A percentile compares a stretch with the other conserved stretches of the same genome.
phyloP scores from a whole-genome alignment of 2,797 vertebrate species.

The Eidolon dupreanum region DNA sequence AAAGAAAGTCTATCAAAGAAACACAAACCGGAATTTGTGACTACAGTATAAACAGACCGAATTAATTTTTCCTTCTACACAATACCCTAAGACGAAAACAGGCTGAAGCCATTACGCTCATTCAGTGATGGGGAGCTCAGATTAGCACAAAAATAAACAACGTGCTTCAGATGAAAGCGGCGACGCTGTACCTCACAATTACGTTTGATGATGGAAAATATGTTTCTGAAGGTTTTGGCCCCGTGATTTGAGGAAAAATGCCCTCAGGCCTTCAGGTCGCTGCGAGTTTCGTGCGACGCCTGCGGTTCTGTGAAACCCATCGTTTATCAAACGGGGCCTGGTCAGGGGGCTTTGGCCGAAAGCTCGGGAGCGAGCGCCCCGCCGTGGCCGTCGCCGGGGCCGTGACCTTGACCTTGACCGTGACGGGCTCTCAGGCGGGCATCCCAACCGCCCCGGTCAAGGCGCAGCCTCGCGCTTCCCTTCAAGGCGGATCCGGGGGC shows the following conservation, averaged over 20 bases:
- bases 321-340: background rate
- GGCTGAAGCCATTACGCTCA: conserved; percentile 68
- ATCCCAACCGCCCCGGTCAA: too few species aligned
- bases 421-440: too few species aligned
- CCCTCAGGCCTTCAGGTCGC: background rate
- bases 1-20: conserved; percentile 84
- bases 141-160: conserved; percentile 82
- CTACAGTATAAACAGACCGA: conserved; percentile 77
- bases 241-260: conserved; percentile 70
- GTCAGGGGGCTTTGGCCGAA: background rate
- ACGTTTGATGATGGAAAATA: conserved; percentile 76
- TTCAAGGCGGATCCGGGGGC: too few species aligned
- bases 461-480: too few species aligned
- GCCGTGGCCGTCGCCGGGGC: background rate
- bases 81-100: conserved; percentile 73
- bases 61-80: conserved; percentile 78
- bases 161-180: conserved; percentile 74
- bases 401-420: too few species aligned
- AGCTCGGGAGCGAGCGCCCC: background rate
- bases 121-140: conserved; percentile 78
- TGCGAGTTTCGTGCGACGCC: background rate
- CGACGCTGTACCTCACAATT: conserved; percentile 53
- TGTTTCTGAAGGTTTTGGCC: conserved; percentile 73
- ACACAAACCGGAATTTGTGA: conserved; percentile 79
- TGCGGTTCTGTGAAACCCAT: background rate